phyloP scores from a whole-genome alignment of 2,797 vertebrate genomes.

The Tinamus major region DNA sequence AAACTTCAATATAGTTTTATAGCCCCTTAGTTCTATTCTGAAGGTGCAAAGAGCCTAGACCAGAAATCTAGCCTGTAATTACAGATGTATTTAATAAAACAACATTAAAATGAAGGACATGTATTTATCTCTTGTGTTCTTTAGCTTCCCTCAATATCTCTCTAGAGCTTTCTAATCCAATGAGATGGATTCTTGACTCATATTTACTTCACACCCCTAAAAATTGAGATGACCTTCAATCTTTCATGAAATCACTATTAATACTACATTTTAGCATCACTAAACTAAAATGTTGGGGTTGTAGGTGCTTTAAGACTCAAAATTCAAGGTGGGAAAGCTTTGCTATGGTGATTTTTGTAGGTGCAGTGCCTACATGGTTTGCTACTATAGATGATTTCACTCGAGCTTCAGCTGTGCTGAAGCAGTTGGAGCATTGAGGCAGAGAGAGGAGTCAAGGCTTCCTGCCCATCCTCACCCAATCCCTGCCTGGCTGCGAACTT shows the following conservation, averaged over 20 bases:
- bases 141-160: background rate
- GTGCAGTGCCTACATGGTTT: background rate
- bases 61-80: background rate
- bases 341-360: background rate
- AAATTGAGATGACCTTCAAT: background rate
- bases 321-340: background rate
- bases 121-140: background rate
- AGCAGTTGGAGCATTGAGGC: accelerated
- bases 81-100: background rate
- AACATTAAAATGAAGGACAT: background rate
- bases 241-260: background rate
- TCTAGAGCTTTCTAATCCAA: background rate
- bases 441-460: accelerated
- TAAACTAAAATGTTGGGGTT: background rate
- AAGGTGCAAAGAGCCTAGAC: background rate
- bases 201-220: background rate
- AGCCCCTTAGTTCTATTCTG: background rate
- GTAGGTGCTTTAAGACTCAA: background rate
- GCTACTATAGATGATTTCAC: background rate
- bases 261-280: background rate
- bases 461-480: background rate
- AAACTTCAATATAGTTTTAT: background rate
- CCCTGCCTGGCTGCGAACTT: background rate
- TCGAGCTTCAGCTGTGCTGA: background rate
- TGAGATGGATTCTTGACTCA: background rate